phyloP scores from a whole-genome alignment of 2,797 vertebrate genomes.

The Sebastes trivittatus region DNA sequence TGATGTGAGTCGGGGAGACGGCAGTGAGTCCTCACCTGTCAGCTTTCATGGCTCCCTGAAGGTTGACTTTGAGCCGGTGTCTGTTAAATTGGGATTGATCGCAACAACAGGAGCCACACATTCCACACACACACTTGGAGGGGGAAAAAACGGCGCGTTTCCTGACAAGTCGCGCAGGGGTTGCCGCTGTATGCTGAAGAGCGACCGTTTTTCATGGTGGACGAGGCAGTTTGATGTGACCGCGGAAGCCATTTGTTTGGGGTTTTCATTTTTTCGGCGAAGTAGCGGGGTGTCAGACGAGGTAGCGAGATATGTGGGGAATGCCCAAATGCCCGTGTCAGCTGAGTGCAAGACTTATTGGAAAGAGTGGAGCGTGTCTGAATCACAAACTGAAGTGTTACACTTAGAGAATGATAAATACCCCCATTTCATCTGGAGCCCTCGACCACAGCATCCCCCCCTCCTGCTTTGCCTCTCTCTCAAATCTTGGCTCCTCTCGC shows the following conservation, averaged over 20 bases:
- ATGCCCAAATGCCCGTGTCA: slow-evolving; percentile 48
- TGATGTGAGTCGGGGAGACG: slow-evolving; percentile 78
- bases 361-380: slow-evolving; percentile 53
- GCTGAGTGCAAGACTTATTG: slow-evolving; percentile 44
- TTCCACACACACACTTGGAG: slow-evolving; percentile 45
- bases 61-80: slow-evolving; percentile 80
- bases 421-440: slow-evolving; percentile 34
- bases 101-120: slow-evolving; percentile 79
- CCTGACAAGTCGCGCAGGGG: slow-evolving; percentile 60
- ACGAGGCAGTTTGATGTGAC: slow-evolving; percentile 72
- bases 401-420: slow-evolving; percentile 58
- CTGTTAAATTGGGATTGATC: slow-evolving; percentile 86
- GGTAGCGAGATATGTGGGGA: slow-evolving; percentile 35
- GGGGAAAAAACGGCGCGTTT: slow-evolving; percentile 40
- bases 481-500: slow-evolving; percentile 24
- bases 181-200: slow-evolving; percentile 53
- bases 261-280: slow-evolving; percentile 44
- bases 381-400: slow-evolving; percentile 51
- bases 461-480: slow-evolving; percentile 21
- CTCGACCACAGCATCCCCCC: slow-evolving; percentile 15
- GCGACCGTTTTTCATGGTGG: slow-evolving; percentile 54
- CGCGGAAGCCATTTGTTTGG: slow-evolving; percentile 59
- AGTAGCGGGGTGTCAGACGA: slow-evolving; percentile 43
- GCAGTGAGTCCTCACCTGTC: slow-evolving; percentile 84
- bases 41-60: slow-evolving; percentile 81